A percentile compares a stretch with the other conserved stretches of the same genome.
These are phyloP conservation scores for Myrmecobius fasciatus DNA, from an alignment of 2,113 vertebrate species.

Conservation along the genomic window DNA sequence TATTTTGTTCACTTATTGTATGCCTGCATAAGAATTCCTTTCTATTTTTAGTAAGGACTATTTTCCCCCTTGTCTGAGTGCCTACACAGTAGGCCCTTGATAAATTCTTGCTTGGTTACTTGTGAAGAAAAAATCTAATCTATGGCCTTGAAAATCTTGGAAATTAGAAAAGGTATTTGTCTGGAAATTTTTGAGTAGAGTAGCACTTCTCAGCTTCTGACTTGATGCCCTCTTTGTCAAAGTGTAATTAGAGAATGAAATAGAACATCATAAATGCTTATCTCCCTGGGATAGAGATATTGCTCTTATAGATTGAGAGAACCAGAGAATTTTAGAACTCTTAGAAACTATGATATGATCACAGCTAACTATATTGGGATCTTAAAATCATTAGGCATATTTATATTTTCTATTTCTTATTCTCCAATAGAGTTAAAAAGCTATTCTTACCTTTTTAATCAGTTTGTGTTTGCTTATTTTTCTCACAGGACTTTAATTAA, in stretches of 20 bases:
- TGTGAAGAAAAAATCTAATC: background rate
- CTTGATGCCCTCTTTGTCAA: background rate
- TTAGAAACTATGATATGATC: background rate
- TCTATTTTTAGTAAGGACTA: background rate
- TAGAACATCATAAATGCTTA: background rate
- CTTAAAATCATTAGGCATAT: background rate
- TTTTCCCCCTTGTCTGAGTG: background rate
- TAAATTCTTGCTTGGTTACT: background rate
- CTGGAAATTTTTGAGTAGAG: background rate
- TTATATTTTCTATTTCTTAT: background rate
- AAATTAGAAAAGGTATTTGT: background rate
- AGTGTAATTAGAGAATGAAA: background rate
- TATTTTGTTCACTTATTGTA: background rate
- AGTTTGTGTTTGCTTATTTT: conserved; percentile 17
- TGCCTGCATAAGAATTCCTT: background rate
- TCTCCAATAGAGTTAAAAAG: conserved; percentile 15
- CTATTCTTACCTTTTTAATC: background rate
- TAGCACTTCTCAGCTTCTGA: background rate
- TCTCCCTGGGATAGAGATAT: background rate
- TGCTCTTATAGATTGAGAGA: background rate
- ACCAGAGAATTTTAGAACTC: background rate
- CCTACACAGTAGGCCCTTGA: background rate
- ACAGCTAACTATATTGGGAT: background rate
- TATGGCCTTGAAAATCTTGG: background rate
- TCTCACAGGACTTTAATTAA: conserved; percentile 48